A percentile compares a stretch with the other conserved stretches of the same genome.
Evolutionary conservation across 2,888 invertebrate species (phyloP).

Genomic region (Bellardia bayeri): DNA sequence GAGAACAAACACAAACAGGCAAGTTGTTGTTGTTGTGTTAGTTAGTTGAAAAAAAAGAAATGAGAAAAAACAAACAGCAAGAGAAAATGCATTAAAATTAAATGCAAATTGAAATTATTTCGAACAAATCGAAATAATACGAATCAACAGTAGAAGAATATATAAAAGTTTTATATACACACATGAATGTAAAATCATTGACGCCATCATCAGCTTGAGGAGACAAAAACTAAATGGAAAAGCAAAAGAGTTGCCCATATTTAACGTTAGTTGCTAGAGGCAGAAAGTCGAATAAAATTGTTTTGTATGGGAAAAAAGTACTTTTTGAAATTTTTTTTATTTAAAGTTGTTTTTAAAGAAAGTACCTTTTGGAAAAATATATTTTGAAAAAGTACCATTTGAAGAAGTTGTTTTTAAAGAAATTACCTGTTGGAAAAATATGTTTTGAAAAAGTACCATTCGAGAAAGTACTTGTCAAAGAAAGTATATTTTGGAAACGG

Average conservation of each 20-base stretch:
- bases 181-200: constrained; percentile 7
- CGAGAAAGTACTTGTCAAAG: too few species aligned
- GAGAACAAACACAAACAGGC: neutral
- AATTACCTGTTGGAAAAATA: too few species aligned
- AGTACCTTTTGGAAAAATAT: too few species aligned
- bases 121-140: constrained; percentile 66
- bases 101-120: constrained; percentile 72
- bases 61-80: neutral
- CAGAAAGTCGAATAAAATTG: too few species aligned
- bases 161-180: neutral
- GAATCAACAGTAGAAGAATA: constrained; percentile 27
- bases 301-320: too few species aligned
- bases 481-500: too few species aligned
- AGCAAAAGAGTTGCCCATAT: constrained; percentile 3
- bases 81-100: constrained; percentile 65
- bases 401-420: too few species aligned
- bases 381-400: too few species aligned
- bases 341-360: too few species aligned
- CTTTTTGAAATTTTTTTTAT: too few species aligned
- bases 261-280: neutral
- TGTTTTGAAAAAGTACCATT: too few species aligned
- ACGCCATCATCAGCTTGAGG: neutral
- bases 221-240: neutral
- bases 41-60: neutral
- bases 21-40: neutral